Percentiles rank a stretch among this genome's conserved stretches.
phyloP scores from a whole-genome alignment of 1,140 invertebrate species.

The Oscheius sp. region DNA sequence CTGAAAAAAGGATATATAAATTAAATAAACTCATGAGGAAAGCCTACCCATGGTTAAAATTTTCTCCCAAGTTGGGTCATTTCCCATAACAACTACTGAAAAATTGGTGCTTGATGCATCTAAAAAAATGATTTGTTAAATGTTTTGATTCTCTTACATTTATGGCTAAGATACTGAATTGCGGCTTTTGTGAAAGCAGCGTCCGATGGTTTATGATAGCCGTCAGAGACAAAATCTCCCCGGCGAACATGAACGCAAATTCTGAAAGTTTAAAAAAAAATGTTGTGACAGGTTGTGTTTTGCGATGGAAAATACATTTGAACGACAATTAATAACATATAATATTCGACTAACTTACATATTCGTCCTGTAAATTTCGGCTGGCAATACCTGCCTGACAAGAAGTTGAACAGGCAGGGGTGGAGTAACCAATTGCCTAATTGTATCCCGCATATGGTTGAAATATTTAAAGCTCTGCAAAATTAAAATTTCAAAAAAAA shows the following conservation, averaged over 20 bases:
- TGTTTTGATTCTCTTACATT: not conserved
- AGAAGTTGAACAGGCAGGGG: too few relatives aligned
- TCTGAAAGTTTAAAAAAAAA: not conserved
- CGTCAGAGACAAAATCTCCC: not conserved
- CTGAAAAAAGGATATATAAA: not conserved
- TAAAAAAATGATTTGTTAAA: not conserved
- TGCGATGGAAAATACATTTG: not conserved
- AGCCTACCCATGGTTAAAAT: not conserved
- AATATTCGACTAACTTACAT: not conserved
- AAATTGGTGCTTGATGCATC: not conserved
- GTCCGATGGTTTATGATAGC: not conserved
- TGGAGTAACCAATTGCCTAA: too few relatives aligned
- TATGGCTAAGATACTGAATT: not conserved
- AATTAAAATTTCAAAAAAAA: too few relatives aligned
- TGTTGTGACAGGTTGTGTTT: not conserved
- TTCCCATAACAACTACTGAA: not conserved
- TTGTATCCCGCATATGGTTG: too few relatives aligned
- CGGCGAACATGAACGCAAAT: not conserved
- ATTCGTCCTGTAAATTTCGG: too few relatives aligned
- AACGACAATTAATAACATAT: not conserved
- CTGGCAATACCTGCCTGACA: too few relatives aligned
- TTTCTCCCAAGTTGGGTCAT: not conserved
- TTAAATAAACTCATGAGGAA: not conserved
- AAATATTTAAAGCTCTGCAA: too few relatives aligned
- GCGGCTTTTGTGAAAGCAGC: not conserved